These are phyloP conservation scores for Drosophila subquinaria DNA, from an alignment of 2,888 invertebrate genomes.

Conservation along the genomic window DNA sequence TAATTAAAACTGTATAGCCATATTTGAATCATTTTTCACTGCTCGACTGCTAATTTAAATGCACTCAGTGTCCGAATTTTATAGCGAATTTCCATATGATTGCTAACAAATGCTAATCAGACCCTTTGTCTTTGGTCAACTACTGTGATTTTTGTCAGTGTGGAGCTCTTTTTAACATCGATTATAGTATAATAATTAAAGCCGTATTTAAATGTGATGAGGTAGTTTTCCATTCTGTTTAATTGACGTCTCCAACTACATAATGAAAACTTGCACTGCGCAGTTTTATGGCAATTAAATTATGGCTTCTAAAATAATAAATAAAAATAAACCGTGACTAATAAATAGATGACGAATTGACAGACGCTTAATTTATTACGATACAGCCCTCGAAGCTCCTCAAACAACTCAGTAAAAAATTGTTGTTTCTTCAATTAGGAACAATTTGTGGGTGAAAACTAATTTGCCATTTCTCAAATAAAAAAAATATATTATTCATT, in stretches of 20 bases:
- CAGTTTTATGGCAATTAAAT: constrained; percentile 11
- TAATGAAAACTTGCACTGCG: constrained; percentile 8
- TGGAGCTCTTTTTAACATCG: too few relatives aligned
- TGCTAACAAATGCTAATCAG: constrained; percentile 38
- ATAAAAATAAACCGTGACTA: constrained; percentile 39
- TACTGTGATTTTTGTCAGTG: constrained; percentile 22
- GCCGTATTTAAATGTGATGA: not conserved
- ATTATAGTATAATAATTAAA: not conserved
- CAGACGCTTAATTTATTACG: constrained; percentile 42
- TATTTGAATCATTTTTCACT: not conserved
- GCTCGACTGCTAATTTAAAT: constrained; percentile 17
- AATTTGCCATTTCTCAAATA: too few relatives aligned
- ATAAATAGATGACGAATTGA: constrained; percentile 36
- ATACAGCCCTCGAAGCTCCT: constrained; percentile 6
- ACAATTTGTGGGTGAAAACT: constrained; percentile 1
- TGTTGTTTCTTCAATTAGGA: constrained; percentile 21
- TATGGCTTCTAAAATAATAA: constrained; percentile 8
- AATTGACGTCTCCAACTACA: not conserved
- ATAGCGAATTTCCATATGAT: constrained; percentile 1
- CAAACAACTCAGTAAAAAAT: constrained; percentile 1
- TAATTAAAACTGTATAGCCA: constrained; percentile 7
- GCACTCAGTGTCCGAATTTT: constrained; percentile 2
- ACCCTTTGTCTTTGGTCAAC: constrained; percentile 19
- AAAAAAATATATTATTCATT: not conserved
- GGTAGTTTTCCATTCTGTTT: not conserved